Percentiles rank a stretch among this genome's conserved stretches.
Conservation (phyloP, 1,140 invertebrate genomes). For the Oscheius sp. region DNA sequence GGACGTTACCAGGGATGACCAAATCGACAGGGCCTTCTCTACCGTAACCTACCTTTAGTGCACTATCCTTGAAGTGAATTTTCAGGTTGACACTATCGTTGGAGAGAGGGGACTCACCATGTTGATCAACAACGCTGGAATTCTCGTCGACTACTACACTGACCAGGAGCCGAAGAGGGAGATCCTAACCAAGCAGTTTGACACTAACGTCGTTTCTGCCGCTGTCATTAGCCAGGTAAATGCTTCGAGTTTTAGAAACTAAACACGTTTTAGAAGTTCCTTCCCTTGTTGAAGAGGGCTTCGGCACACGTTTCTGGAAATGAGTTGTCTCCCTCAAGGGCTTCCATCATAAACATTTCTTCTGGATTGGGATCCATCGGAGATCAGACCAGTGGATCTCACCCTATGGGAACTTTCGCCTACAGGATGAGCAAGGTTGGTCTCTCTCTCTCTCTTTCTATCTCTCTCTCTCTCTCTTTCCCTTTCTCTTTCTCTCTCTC, state of each 20-base stretch:
- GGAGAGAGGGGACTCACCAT: conserved; percentile 74
- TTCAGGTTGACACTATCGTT: conserved; percentile 61
- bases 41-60: not conserved
- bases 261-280: not conserved
- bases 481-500: not conserved
- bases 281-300: not conserved
- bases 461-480: conserved; percentile 60
- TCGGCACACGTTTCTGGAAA: conserved; percentile 12
- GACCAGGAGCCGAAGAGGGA: conserved; percentile 71
- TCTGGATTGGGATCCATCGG: conserved; percentile 78
- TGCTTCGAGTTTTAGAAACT: not conserved
- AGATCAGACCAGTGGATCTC: conserved; percentile 64
- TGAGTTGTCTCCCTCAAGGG: conserved; percentile 68
- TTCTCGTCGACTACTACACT: conserved; percentile 73
- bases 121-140: conserved; percentile 81
- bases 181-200: conserved; percentile 72
- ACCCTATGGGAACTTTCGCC: conserved; percentile 75
- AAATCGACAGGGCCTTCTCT: not conserved
- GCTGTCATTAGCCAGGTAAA: conserved; percentile 77
- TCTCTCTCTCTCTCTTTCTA: not conserved
- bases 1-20: conserved; percentile 3
- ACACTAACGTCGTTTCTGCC: conserved; percentile 76
- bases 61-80: not conserved
- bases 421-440: conserved; percentile 80
- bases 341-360: conserved; percentile 78